Base-by-base conservation (phyloP, 2,113 vertebrate species). In the Phyllostomus discolor region DNA sequence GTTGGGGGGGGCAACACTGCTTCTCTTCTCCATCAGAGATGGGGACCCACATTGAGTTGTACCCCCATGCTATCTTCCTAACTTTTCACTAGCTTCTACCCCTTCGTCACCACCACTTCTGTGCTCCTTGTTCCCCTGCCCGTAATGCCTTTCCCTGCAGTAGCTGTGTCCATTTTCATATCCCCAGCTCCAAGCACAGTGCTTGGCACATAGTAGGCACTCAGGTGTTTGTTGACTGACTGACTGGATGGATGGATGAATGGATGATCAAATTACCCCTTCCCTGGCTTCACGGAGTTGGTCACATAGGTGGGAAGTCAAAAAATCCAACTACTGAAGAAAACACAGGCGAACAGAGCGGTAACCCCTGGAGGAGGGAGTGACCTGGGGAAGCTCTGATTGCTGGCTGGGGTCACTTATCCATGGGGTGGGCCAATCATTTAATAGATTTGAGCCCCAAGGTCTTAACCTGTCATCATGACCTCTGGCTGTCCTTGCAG, bases 251-350 rank as follows among this genome's bases (percentile, higher is more conserved):
- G 46, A 5, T 82, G 57, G 31, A 12, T 46, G 54, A n/a, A 2
- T 86, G 38, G 59, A 57, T 48, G 5, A 90, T 70, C 57, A 46
- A 43, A 46, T n/a, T 35, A 57, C 38, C 57, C 22, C 73, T 93
- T 92, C 48, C 38, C 24, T 84, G 52, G 35, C 57, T 80, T 91
- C 33, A 4, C 22, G 62, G 90, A 91, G 41, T 54, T 92, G 66
- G 54, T 93, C 59, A 33, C 22, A 7, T 43, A 95, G 35, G 38
- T 50, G 43, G 43, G 33, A 86, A 70, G 12, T 90, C 12, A 83
- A 93, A 81, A 76, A 54, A 50, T 15, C 5, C 52, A 88, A 41
- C 35, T 38, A 52, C 1, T 59, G 35, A 67, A 38, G 54, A 59
- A 73, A 64, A 54, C 4, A 22, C 10, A 2, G 28, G 28, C 81